Conservation (phyloP, 2,113 vertebrate genomes). For the Prietella phreatophila region DNA sequence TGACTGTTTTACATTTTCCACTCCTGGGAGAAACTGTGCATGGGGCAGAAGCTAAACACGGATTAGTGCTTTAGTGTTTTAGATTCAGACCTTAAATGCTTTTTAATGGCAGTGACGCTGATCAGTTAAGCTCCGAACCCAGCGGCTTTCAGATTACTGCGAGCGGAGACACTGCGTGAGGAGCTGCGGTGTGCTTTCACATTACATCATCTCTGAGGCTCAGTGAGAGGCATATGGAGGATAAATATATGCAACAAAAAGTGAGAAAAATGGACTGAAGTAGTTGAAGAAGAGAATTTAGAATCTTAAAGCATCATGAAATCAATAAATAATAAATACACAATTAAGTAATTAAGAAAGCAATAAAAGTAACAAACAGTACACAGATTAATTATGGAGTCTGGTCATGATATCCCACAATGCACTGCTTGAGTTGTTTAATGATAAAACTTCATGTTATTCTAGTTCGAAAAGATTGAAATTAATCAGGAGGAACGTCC, state of each 20-base stretch:
- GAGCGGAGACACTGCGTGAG: neutral
- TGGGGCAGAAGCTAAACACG: neutral
- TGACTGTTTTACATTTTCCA: neutral
- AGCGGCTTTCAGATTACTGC: neutral
- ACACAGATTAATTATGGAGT: neutral
- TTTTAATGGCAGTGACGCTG: constrained; percentile 3
- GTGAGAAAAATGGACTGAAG: neutral
- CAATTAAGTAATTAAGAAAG: neutral
- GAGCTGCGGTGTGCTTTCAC: neutral
- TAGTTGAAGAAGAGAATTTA: neutral
- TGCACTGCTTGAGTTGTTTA: neutral
- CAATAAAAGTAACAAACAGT: neutral
- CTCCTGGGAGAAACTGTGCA: neutral
- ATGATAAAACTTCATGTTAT: too few species aligned
- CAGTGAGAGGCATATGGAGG: neutral
- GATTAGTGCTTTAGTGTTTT: constrained; percentile 5
- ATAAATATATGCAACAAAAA: neutral
- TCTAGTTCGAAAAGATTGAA: too few species aligned
- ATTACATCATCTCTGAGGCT: neutral
- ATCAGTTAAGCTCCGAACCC: constrained; percentile 1
- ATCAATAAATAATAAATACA: neutral
- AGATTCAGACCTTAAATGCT: constrained; percentile 12
- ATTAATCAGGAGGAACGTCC: too few species aligned
- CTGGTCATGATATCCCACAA: neutral
- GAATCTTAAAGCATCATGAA: neutral